Evolutionary conservation across 2,888 invertebrate species (phyloP).

Genomic region (Lampropteryx suffumata): DNA sequence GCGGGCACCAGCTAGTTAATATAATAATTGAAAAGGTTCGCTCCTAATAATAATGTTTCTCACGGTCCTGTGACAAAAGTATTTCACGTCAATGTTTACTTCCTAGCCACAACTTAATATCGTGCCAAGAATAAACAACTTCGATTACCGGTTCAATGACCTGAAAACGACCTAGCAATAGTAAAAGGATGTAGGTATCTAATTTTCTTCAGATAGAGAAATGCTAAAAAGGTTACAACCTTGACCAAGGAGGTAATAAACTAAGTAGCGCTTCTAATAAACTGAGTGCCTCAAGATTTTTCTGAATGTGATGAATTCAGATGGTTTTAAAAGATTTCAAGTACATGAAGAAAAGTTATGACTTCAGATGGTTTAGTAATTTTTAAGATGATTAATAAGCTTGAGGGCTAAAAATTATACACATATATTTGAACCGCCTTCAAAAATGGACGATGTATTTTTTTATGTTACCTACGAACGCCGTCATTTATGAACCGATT

Average conservation of each 20-base stretch:
- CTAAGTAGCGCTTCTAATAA: conserved; percentile 8
- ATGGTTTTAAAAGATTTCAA: background rate
- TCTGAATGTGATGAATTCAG: background rate
- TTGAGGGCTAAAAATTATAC: too few species aligned
- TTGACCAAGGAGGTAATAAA: conserved; percentile 6
- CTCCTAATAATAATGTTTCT: too few species aligned
- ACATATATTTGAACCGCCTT: too few species aligned
- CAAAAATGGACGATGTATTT: too few species aligned
- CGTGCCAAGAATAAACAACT: conserved; percentile 4
- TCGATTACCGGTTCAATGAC: conserved; percentile 24
- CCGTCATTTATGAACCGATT: too few species aligned
- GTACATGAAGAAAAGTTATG: background rate
- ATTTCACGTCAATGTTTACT: background rate
- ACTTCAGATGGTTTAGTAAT: too few species aligned
- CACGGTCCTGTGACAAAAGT: too few species aligned
- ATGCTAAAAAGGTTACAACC: background rate
- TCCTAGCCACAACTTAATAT: conserved; percentile 15
- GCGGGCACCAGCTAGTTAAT: too few species aligned
- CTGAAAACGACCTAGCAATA: conserved; percentile 3
- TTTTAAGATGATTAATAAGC: too few species aligned
- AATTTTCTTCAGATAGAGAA: too few species aligned
- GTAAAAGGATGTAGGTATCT: background rate
- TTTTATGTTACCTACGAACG: too few species aligned
- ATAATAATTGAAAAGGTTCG: too few species aligned
- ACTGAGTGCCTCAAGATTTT: background rate